Conservation (phyloP, 2,797 vertebrate genomes). For the Heteromormyrus szaboi region DNA sequence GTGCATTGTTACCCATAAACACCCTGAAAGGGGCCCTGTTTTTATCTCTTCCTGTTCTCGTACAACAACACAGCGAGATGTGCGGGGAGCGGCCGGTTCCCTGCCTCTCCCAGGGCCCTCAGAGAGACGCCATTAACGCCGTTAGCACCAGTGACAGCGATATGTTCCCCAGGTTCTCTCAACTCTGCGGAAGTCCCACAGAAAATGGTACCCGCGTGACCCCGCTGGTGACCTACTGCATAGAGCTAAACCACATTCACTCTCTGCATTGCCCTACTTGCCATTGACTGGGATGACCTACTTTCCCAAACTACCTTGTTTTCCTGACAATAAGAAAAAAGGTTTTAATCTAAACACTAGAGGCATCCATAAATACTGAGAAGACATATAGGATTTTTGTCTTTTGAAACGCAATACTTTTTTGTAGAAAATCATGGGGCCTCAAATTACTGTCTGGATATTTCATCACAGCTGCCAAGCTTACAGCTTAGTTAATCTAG, state of each 20-base stretch:
- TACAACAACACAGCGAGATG: slow-evolving; percentile 44
- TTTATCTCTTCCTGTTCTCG: slow-evolving; percentile 67
- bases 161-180: neutral
- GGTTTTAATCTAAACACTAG: neutral
- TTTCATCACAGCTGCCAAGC: neutral
- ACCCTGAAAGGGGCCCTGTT: slow-evolving; percentile 38
- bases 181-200: slow-evolving; percentile 19
- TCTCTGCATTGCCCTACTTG: neutral
- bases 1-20: slow-evolving; percentile 61
- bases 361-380: neutral
- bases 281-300: neutral
- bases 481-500: neutral
- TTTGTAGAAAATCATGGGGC: neutral
- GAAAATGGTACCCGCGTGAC: slow-evolving; percentile 42
- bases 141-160: neutral
- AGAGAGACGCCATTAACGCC: neutral
- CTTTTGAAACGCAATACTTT: neutral
- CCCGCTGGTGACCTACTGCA: slow-evolving; percentile 23
- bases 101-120: neutral
- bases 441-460: neutral
- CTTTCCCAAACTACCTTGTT: neutral
- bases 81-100: neutral
- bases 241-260: neutral
- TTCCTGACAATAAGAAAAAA: neutral
- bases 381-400: neutral